Evolutionary conservation across 2,113 vertebrate species (phyloP).

Genomic region (Ailuropoda melanoleuca): DNA sequence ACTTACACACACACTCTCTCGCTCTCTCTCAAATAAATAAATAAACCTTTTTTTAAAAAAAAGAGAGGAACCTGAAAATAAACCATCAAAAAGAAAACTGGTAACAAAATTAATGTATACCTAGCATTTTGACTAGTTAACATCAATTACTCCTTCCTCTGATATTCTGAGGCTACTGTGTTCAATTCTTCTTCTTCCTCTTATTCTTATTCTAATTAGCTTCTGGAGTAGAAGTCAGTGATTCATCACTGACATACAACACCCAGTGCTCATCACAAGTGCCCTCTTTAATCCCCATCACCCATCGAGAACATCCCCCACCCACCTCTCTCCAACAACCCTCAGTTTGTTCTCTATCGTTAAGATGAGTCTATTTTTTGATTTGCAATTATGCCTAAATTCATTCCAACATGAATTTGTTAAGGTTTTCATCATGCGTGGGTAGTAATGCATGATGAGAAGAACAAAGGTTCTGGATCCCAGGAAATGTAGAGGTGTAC

Average conservation of each 20-base stretch:
- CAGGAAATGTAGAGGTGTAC: neutral
- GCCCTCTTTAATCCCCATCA: neutral
- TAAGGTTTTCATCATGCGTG: rapidly evolving
- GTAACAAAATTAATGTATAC: neutral
- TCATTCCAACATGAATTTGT: neutral
- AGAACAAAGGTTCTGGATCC: neutral
- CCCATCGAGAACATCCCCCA: neutral
- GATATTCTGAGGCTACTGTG: neutral
- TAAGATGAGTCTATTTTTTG: neutral
- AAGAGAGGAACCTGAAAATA: neutral
- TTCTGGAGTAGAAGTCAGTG: neutral
- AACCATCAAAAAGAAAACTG: neutral
- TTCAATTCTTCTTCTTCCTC: neutral
- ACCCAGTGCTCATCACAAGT: neutral
- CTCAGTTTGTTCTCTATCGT: neutral
- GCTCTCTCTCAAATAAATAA: neutral
- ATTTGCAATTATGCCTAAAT: neutral
- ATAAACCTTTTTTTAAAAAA: neutral
- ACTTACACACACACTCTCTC: neutral
- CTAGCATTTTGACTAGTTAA: neutral
- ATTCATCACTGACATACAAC: neutral
- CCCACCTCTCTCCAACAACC: neutral
- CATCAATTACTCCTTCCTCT: neutral
- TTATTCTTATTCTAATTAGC: neutral
- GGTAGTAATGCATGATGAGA: neutral